Evolutionary conservation across 2,113 vertebrate genomes (phyloP), one percentile per base, ranked within the genome.

Genomic region (Camelus dromedarius): DNA sequence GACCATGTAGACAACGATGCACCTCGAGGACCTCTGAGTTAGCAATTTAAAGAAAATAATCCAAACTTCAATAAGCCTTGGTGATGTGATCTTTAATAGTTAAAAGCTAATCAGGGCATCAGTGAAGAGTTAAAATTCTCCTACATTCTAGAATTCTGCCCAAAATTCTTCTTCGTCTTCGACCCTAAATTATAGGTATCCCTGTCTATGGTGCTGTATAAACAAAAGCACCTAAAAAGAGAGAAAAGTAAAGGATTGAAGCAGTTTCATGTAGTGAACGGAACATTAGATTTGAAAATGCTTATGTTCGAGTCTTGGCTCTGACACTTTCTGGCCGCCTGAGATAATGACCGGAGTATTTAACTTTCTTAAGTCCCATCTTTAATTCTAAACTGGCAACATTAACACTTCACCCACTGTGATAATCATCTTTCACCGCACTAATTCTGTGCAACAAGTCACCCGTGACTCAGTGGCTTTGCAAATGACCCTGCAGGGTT

Each of bases 31-130:
- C 81, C 69, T 85, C 20, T 4, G 15, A 7, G 4, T 85, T 80
- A 95, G 60, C 84, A 92, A 81, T 58, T 52, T 64, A 26, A 91
- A 75, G 70, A 81, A 92, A 90, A 72, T 62, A 72, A 81, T 75
- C 70, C 54, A 52, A 60, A 92, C 12, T 42, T 91, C 11, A 67
- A 46, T 13, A 67, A 50, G 32, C n/a, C 69, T 70, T 73, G 32
- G 50, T n/a, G 60, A 85, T 12, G 22, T 88, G 88, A 84, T 72
- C 92, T 70, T 96, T 92, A 77, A 38, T 52, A 89, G 69, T 50
- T 90, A 58, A 81, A 66, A 66, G 9, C 42, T 88, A 81, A 77
- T 16, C 75, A 56, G 5, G 10, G 58, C 69, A 38, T 42, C 48
- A 52, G 16, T 19, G 18, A 19, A 81, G 66, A 70, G 42, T 92